Evolutionary conservation across 2,113 vertebrate species (phyloP), one percentile per base, ranked within the genome.

Genomic region (Corvus moneduloides): DNA sequence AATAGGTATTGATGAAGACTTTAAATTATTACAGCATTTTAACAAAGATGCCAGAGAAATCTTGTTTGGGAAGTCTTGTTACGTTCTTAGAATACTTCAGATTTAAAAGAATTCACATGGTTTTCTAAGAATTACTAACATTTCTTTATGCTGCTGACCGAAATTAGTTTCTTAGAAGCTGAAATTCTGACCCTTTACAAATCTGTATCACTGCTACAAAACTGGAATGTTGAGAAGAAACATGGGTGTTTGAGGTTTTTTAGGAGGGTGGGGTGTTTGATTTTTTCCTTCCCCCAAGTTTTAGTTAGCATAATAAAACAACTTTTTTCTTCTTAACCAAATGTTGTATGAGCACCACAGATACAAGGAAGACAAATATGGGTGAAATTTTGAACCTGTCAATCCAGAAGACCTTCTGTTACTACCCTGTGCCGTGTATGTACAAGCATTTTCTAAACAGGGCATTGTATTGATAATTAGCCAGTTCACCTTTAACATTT

Each of bases 401-500:
- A 62, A 62, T 84, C 75, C 67, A 69, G 89, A 95, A 94, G 91
- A 83, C 84, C 84, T 94, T 83, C 77, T 87, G 90, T 64, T 73
- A 41, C 83, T 81, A 83, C 73, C 79, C 76, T 55, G 69, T 0
- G 0, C 75, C 54, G 3, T 30, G 39, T 19, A 94, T 8, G 20
- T 58, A 69, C 69, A 72, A 87, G 73, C 69, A 21, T 52, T 89
- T 84, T 90, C 73, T 90, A 49, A 77, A 62, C 6, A n/a, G 64
- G 85, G 84, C 71, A 59, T 51, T 62, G n/a, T 43, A 84, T 5
- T 46, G 35, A 59, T 62, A 76, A 91, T 87, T 16, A 94, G 71
- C 83, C 91, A 82, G 87, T 66, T 90, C 90, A 93, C 73, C 87
- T 82, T 97, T 91, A 97, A 92, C 69, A 89, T 97, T 81, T 97